Evolutionary conservation across 2,888 invertebrate genomes (phyloP), one percentile per base, ranked within the genome.

Genomic region (Calameuta idolon): DNA sequence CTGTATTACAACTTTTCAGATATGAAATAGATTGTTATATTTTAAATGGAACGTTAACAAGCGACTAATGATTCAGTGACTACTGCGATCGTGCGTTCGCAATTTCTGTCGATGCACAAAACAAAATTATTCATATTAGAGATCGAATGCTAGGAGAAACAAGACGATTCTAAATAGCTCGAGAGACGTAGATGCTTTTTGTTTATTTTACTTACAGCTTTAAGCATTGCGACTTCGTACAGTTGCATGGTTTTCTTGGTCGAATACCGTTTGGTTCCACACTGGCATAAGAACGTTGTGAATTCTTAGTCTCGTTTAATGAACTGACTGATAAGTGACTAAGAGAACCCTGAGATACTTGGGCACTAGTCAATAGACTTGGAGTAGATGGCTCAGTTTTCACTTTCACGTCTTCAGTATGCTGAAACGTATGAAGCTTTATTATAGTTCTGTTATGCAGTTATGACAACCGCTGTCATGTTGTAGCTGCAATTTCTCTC

Each of bases 161-260:
- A 35, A 73, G 34, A 30, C 1, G 30, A 71, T 15, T 71, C 5
- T 71, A 30, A 23, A 4, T n/a, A n/a, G 30, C 11, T 3, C 30
- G 71, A 15, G 12, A 11, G 34, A 34, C 34, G 5, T 71, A 55
- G 23, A 23, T 9, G 23, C 1, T 55, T 55, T 55, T 55, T 40
- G 40, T 15, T 40, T 40, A 40, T 55, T 55, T 9, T 81, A 93
- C 94, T 93, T 92, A 99, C 92, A 99, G 92, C 92, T 99, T 99
- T 81, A 99, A 94, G 90, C 99, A 99, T 91, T 98, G 98, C 3
- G 99, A 99, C 92, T 99, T 99, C 40, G 98, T 99, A 92, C 99
- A 99, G 92, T 99, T 99, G 92, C 99, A 99, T 12, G 99, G 98
- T 92, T 99, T 99, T 74, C 97, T 93, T 1, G 97, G 95, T 83